Evolutionary conservation across 92 coral and sea anemone genomes (phyloP), one percentile per base, ranked within the genome.

Genomic region (Paramuricea clavata): DNA sequence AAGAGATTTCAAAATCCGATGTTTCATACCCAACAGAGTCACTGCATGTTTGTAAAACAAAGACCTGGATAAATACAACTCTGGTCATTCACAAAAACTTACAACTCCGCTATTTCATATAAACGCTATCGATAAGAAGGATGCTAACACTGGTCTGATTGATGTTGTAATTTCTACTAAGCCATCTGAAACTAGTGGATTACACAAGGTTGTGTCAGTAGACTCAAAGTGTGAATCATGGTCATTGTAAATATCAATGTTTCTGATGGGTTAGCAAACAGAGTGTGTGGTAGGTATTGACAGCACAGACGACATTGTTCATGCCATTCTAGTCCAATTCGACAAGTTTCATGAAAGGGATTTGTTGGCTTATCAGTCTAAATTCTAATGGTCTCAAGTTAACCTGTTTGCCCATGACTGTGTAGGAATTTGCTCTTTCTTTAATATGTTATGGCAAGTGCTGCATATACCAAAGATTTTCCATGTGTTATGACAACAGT

Each of bases 261-360:
- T 30, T 76, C 82, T 28, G 82, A 76, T 28, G 68, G n/a, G n/a
- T n/a, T 76, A 50, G 82, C 65, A 43, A 76, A 76, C 43, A 68
- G 60, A 35, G 82, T 68, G 74, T 68, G 74, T 30, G 39, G 74
- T 68, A 10, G 74, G 74, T 31, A 68, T 68, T 68, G 74, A 68
- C 74, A 68, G 44, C 74, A 68, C 74, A 35, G 39, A 68, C 42
- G 44, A 68, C 74, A 35, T 6, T 68, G 74, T 68, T 68, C 74
- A 68, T 68, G 43, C 74, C 41, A 68, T 68, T 35, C 43, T 68
- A 35, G 74, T 68, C 31, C n/a, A n/a, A n/a, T n/a, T n/a, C n/a
- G n/a, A n/a, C n/a, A n/a, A n/a, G n/a, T n/a, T n/a, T n/a, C n/a
- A n/a, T n/a, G n/a, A n/a, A n/a, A n/a, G n/a, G n/a, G n/a, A n/a